Evolutionary conservation across 1,140 invertebrate genomes (phyloP).

Genomic region (Cyphomyrmex costatus): DNA sequence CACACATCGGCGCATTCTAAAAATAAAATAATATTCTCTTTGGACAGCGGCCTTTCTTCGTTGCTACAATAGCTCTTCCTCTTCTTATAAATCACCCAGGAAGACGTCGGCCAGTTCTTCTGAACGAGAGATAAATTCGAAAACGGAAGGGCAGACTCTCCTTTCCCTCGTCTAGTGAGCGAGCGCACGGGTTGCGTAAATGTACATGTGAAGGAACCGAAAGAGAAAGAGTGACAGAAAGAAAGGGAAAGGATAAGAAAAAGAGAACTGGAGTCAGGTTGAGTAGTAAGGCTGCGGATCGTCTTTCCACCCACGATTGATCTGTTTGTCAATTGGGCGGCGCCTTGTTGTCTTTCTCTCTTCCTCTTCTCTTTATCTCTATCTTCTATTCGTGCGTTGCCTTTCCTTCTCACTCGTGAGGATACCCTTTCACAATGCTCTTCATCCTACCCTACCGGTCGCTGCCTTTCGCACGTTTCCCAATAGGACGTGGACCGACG

Average conservation of each 20-base stretch:
- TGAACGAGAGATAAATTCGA: conserved; percentile 51
- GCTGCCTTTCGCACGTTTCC: conserved; percentile 41
- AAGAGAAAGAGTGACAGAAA: background rate
- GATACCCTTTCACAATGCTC: background rate
- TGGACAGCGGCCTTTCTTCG: conserved; percentile 5
- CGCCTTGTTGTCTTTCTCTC: conserved; percentile 40
- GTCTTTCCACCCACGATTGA: conserved; percentile 72
- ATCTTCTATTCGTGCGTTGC: background rate
- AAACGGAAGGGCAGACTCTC: conserved; percentile 50
- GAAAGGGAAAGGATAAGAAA: background rate
- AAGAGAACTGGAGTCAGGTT: conserved; percentile 43
- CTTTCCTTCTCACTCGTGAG: conserved; percentile 5
- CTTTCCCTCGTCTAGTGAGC: background rate
- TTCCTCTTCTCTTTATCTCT: conserved; percentile 3
- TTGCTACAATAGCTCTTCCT: conserved; percentile 41
- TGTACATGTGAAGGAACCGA: conserved; percentile 14
- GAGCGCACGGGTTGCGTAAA: conserved; percentile 39
- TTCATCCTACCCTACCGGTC: background rate
- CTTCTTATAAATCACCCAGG: conserved; percentile 49
- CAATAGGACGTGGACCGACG: conserved; percentile 61
- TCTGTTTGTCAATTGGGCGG: conserved; percentile 75
- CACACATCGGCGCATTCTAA: conserved; percentile 11
- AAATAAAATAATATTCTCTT: conserved; percentile 61
- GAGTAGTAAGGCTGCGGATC: conserved; percentile 60
- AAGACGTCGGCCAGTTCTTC: conserved; percentile 15